These are phyloP conservation scores for Toxostoma redivivum DNA, from an alignment of 2,113 vertebrate genomes.

Conservation along the genomic window DNA sequence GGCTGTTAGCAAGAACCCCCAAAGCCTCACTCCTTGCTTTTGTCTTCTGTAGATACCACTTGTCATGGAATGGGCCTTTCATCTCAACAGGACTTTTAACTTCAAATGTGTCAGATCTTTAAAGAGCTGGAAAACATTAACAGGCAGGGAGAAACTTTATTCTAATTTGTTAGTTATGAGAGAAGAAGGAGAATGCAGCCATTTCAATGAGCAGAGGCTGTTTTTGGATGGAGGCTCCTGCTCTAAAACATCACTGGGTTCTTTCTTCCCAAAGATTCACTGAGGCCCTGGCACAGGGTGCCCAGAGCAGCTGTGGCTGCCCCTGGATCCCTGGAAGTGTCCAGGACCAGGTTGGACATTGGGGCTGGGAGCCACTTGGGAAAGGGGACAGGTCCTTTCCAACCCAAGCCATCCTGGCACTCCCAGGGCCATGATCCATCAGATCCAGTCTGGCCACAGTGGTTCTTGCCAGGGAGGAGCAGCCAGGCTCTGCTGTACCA, in stretches of 20 bases:
- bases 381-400: no score
- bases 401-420: background rate
- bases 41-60: background rate
- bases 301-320: background rate
- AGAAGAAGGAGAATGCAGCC: background rate
- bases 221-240: background rate
- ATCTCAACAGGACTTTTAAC: conserved; percentile 45
- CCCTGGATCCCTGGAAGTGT: background rate
- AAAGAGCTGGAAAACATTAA: conserved; percentile 18
- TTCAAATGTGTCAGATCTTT: conserved; percentile 28
- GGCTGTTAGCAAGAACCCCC: background rate
- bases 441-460: background rate
- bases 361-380: background rate
- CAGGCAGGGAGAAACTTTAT: conserved; percentile 13
- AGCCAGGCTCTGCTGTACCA: background rate
- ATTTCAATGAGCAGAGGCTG: background rate
- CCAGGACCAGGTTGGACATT: background rate
- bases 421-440: background rate
- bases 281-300: background rate
- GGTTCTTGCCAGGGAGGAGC: rapidly evolving
- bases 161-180: background rate
- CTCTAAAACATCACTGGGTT: background rate
- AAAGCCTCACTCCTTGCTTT: background rate
- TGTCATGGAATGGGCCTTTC: background rate
- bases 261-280: background rate